These are phyloP conservation scores for Bombus confusus DNA, from an alignment of 1,140 invertebrate genomes.

Conservation along the genomic window DNA sequence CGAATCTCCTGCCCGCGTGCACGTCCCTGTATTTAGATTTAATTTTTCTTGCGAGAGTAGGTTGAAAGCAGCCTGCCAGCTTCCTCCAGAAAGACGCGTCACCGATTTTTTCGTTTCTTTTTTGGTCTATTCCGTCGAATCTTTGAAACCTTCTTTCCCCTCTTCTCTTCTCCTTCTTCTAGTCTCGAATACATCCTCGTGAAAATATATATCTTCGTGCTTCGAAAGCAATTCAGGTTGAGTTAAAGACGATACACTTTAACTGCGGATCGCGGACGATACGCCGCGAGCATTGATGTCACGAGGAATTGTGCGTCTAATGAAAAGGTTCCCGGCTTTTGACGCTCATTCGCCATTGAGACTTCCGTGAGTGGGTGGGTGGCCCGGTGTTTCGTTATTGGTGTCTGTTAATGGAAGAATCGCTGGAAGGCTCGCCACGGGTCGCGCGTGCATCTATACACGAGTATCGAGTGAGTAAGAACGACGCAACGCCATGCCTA, in stretches of 20 bases:
- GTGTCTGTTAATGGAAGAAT: background rate
- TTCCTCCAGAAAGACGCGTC: background rate
- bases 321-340: slow-evolving; percentile 1
- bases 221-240: too few relatives aligned
- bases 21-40: slow-evolving; percentile 28
- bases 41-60: slow-evolving; percentile 22
- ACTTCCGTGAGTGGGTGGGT: background rate
- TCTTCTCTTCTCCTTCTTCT: background rate
- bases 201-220: background rate
- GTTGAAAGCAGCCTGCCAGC: background rate
- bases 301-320: slow-evolving; percentile 3
- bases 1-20: background rate
- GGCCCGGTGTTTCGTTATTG: slow-evolving; percentile 7
- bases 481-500: background rate
- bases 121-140: too few relatives aligned
- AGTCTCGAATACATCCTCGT: too few relatives aligned
- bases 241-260: background rate
- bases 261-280: background rate
- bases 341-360: background rate
- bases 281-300: slow-evolving; percentile 5
- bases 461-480: background rate
- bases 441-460: background rate
- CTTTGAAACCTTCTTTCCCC: background rate
- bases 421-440: background rate
- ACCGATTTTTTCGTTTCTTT: too few relatives aligned